Evolutionary conservation across 2,113 vertebrate species (phyloP), one percentile per base, ranked within the genome.

Genomic region (Todiramphus saurophagus): DNA sequence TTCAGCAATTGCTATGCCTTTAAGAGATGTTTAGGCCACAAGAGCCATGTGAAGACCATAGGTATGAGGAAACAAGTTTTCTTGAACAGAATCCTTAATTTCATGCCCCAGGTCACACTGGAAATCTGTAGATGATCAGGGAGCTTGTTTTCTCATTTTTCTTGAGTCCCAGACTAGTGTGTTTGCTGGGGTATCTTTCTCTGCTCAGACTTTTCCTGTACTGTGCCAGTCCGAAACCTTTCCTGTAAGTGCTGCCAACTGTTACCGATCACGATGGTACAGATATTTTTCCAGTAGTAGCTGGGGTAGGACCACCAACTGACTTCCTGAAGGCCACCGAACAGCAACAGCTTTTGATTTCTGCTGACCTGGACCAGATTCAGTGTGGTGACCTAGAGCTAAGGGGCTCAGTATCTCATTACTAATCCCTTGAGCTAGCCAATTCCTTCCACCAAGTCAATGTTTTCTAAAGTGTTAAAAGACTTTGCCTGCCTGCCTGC

Each of bases 391-490:
- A 97, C 96, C 96, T 95, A 93, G 91, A 94, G 96, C 87, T 96
- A 91, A 94, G 81, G 92, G 96, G 96, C 96, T 96, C 96, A 94
- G 95, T 92, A 96, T 97, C 96, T 96, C 87, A 94, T 97, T 96
- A 96, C 96, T 97, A 97, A 96, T 97, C 96, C 95, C 81, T 89
- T 97, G 95, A 96, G 94, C 96, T 93, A 82, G 89, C 96, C 96
- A 96, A 97, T 96, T 96, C 94, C 96, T 95, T 96, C 96, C 59
- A 95, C 81, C 96, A 95, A 96, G 96, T 94, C 93, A 85, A 74
- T 89, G 93, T 96, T 94, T 94, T 96, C 93, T 89, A 87, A 96
- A 96, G 96, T 95, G 96, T 95, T 97, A 95, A 96, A 96, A 97
- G 95, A 96, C 95, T 96, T 96, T 94, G 93, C 92, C 92, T 77